Evolutionary conservation across 2,888 invertebrate genomes (phyloP).

Genomic region (Drosophila greeni): DNA sequence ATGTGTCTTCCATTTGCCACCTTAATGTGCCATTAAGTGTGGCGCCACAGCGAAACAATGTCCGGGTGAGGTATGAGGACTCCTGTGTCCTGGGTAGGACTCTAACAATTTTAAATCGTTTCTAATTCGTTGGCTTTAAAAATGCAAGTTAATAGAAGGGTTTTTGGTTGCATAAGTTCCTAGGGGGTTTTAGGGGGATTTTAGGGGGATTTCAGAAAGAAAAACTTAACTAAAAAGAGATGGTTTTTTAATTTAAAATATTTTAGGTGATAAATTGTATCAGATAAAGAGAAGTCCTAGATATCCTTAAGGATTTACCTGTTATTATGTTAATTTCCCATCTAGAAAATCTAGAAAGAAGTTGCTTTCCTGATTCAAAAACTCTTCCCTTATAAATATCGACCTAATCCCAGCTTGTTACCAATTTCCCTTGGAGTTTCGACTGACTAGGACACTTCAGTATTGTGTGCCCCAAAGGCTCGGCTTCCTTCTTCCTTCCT

Average conservation of each 20-base stretch:
- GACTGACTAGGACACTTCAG: neutral
- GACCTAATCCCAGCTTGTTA: neutral
- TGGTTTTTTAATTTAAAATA: no score
- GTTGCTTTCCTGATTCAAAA: no score
- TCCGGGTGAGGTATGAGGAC: no score
- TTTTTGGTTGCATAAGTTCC: neutral
- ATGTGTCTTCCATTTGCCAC: constrained; percentile 9
- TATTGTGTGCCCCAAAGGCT: no score
- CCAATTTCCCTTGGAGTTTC: neutral
- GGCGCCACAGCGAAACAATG: constrained; percentile 14
- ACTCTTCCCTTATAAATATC: neutral
- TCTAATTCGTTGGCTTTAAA: constrained; percentile 4
- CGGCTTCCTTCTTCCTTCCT: no score
- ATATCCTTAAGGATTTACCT: neutral
- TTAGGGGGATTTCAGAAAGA: no score
- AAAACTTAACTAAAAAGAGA: no score
- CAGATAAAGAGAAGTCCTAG: no score
- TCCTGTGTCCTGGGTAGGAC: neutral
- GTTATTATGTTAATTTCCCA: neutral
- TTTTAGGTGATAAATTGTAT: no score
- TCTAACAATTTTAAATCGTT: constrained; percentile 1
- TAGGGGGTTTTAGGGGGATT: no score
- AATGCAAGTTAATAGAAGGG: neutral
- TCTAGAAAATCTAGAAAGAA: neutral
- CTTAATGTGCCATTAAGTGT: constrained; percentile 19